Base-by-base conservation (phyloP, 2,797 vertebrate genomes). In the Apogon hyalosoma region DNA sequence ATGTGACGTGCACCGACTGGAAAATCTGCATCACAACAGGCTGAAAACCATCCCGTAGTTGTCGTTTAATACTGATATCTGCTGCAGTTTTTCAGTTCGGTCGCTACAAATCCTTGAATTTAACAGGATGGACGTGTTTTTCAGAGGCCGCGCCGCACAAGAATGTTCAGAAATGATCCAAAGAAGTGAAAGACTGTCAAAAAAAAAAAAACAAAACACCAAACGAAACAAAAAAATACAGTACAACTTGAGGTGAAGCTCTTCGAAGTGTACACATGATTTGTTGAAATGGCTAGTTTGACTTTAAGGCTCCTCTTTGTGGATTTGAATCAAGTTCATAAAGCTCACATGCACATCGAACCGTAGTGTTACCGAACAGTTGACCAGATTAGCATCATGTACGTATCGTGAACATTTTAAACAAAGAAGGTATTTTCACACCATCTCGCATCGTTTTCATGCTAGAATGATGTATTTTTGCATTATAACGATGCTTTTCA, bases 211-310 rank as follows among this genome's bases (percentile, higher is more conserved):
- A 28, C 21, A 24, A 24, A 24, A 24, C 21, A n/a, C n/a, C n/a
- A n/a, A n/a, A n/a, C n/a, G n/a, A n/a, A n/a, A n/a, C n/a, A 21
- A 21, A 49, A 69, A 60, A 71, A 64, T 64, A 78, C 66, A 60
- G 60, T 54, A 72, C 71, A 64, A 52, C 36, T 16, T 2, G 1
- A 33, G 15, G 24, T 38, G 12, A n/a, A 21, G 6, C 50, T 49
- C 7, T n/a, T 40, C 2, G 53, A 59, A 6, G 39, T 50, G 31
- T 2, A 21, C 39, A 52, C 31, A 6, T 8, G 7, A 52, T 0
- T 18, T 15, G 56, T 2, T 41, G 3, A 48, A 9, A 28, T 2
- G 39, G 49, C 51, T 73, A 3, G 19, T 47, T 31, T 28, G 39
- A 55, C 36, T 24, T 11, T 21, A 7, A 67, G 15, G 50, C 53